A percentile compares a stretch with the other conserved stretches of the same genome.
Conservation (phyloP, 2,113 vertebrate species). For the Strigops habroptila region DNA sequence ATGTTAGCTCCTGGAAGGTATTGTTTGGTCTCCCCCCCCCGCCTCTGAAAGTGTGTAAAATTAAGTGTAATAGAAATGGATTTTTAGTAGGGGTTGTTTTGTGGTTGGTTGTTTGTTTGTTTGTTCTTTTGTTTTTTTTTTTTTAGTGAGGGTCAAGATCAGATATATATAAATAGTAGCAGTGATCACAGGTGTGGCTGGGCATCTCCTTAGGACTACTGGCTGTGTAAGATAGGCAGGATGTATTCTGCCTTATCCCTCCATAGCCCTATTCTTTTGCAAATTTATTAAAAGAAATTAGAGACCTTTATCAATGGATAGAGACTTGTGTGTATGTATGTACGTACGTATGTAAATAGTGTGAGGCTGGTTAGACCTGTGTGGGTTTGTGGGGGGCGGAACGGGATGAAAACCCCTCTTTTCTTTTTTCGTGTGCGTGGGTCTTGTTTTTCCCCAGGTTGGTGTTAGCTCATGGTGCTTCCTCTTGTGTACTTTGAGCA, state of each 20-base stretch:
- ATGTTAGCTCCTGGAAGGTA: neutral
- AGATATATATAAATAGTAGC: neutral
- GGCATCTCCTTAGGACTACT: neutral
- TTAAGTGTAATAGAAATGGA: neutral
- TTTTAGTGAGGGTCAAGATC: neutral
- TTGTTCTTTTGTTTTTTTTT: neutral
- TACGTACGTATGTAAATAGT: neutral
- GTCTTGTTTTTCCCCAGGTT: neutral
- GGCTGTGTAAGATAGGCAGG: neutral
- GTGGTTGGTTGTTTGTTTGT: too few relatives aligned
- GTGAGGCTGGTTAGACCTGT: neutral
- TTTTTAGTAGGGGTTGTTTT: neutral
- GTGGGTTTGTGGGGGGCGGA: neutral
- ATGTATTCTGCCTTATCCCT: neutral
- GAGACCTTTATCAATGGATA: neutral
- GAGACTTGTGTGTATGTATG: neutral
- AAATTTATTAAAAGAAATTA: neutral
- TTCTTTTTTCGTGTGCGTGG: too few relatives aligned
- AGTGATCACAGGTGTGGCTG: neutral
- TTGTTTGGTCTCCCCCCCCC: neutral
- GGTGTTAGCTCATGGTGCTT: neutral
- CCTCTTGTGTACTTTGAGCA: neutral
- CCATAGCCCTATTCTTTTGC: neutral
- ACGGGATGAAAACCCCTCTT: too few relatives aligned
- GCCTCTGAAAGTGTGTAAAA: neutral